Percentiles rank a stretch among this genome's conserved stretches.
Conservation (phyloP, 2,797 vertebrate genomes). For the Girardinus metallicus region DNA sequence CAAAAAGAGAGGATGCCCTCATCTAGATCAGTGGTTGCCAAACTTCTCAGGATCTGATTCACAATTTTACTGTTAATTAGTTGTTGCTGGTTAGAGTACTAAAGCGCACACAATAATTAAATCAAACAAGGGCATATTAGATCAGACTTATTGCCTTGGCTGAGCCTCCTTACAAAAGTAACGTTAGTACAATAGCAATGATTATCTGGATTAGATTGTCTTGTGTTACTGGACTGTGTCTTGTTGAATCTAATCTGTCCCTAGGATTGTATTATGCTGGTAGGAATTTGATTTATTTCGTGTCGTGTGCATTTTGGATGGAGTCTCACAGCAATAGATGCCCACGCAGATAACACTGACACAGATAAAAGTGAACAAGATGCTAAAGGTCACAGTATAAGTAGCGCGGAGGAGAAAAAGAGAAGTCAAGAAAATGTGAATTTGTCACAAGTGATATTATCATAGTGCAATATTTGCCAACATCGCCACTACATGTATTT, state of each 20-base stretch:
- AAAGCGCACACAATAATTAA: background rate
- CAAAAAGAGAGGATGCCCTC: background rate
- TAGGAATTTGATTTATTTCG: background rate
- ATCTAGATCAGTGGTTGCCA: background rate
- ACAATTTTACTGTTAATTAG: background rate
- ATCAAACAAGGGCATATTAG: background rate
- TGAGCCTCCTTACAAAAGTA: background rate
- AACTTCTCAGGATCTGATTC: background rate
- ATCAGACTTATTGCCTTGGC: background rate
- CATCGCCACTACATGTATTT: background rate
- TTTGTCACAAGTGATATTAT: background rate
- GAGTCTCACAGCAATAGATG: background rate
- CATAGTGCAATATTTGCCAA: background rate
- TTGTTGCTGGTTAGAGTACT: background rate
- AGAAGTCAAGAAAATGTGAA: background rate
- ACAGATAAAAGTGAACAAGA: background rate
- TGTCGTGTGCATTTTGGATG: background rate
- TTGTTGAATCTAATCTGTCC: background rate
- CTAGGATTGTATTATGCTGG: background rate
- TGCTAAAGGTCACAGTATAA: background rate
- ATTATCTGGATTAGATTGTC: background rate
- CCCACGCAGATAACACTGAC: background rate
- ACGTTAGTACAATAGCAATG: background rate
- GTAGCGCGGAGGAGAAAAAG: background rate
- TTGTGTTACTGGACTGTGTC: background rate